Percentiles rank a stretch among this genome's conserved stretches.
Conservation (phyloP, 2,113 vertebrate genomes). For the Ageneiosus marmoratus region DNA sequence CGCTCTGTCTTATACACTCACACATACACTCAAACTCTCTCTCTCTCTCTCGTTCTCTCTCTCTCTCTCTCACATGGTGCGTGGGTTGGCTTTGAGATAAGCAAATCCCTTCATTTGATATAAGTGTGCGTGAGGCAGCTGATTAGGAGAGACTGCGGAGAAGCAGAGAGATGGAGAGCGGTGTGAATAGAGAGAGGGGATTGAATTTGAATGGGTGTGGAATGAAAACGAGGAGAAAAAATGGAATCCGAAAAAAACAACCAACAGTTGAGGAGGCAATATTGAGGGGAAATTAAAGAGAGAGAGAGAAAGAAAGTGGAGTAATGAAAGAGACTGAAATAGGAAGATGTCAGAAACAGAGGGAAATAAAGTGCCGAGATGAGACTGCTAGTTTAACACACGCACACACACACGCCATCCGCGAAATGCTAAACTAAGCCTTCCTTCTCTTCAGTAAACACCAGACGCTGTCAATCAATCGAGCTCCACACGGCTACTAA, state of each 20-base stretch:
- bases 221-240: background rate
- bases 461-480: conserved; percentile 17
- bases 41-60: background rate
- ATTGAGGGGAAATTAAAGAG: background rate
- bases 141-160: conserved; percentile 34
- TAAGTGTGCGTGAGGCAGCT: conserved; percentile 38
- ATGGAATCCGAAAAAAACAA: background rate
- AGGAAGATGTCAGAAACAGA: background rate
- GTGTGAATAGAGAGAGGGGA: conserved; percentile 3
- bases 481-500: background rate
- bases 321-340: background rate
- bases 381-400: background rate
- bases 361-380: background rate
- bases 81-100: conserved; percentile 40
- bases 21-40: background rate
- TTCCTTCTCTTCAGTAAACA: conserved; percentile 33
- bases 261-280: background rate
- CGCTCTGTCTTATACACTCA: background rate
- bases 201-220: conserved; percentile 5
- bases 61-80: background rate
- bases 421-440: conserved; percentile 17
- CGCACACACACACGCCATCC: background rate
- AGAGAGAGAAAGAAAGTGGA: background rate
- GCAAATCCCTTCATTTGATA: conserved; percentile 44
- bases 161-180: background rate